These are phyloP conservation scores for Gibbula magus DNA, from an alignment of 2,888 invertebrate species.

Conservation along the genomic window DNA sequence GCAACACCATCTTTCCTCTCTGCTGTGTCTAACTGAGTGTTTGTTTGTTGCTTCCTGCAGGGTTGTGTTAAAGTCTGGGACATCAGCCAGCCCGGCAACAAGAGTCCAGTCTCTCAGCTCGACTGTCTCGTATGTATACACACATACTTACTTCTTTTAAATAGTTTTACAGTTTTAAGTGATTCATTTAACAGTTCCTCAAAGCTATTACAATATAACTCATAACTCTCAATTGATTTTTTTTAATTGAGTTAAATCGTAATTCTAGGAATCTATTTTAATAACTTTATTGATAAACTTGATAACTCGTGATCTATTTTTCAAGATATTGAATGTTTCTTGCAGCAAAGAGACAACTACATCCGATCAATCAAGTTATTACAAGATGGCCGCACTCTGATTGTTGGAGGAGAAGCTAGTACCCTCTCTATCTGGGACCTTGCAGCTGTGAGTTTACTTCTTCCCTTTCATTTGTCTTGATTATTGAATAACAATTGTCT, in stretches of 20 bases:
- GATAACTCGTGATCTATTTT: too few relatives aligned
- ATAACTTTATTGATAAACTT: too few relatives aligned
- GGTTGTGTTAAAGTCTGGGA: constrained; percentile 99
- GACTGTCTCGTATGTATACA: constrained; percentile 84
- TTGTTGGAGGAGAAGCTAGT: constrained; percentile 97
- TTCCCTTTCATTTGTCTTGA: too few relatives aligned
- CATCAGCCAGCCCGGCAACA: constrained; percentile 90
- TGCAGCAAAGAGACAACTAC: constrained; percentile 94
- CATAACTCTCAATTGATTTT: too few relatives aligned
- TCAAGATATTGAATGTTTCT: constrained; percentile 40
- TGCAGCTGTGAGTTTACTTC: constrained; percentile 79
- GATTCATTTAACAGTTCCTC: background rate
- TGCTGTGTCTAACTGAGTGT: too few relatives aligned
- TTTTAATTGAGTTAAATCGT: too few relatives aligned
- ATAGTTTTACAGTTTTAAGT: background rate
- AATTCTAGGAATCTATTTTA: too few relatives aligned
- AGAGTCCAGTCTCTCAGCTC: constrained; percentile 90
- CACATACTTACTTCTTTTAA: too few relatives aligned
- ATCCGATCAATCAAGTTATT: constrained; percentile 96
- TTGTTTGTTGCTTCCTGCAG: constrained; percentile 58
- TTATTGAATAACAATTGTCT: too few relatives aligned
- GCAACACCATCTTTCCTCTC: too few relatives aligned
- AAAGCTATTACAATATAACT: background rate
- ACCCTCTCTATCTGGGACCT: constrained; percentile 97
- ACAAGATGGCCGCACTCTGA: constrained; percentile 91